Evolutionary conservation across 2,113 vertebrate genomes (phyloP), one percentile per base, ranked within the genome.

Genomic region (Eublepharis macularius): DNA sequence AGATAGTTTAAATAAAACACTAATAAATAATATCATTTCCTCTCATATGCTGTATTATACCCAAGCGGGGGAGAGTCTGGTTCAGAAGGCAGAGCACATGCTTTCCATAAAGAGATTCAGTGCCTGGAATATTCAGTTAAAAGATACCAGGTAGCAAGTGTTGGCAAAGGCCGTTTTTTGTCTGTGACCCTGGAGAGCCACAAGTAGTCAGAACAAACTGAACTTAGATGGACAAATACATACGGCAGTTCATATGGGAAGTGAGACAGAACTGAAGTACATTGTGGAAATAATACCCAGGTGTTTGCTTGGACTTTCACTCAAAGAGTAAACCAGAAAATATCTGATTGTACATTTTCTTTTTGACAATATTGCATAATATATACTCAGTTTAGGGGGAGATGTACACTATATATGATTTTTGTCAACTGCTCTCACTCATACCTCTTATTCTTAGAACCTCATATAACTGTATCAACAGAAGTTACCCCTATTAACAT

Each of bases 311-410:
- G 29, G 16, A 74, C 21, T 72, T 69, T 60, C 49, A 43, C 39
- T 73, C 47, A 63, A 72, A 63, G 83, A 81, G 41, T 84, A 14
- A 86, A 75, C 81, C 8, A 86, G 36, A 90, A 86, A 84, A 89
- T 10, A 85, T 51, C 13, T 57, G 60, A 70, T 36, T 79, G 47
- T 60, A 43, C 76, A 63, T 29, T 17, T 36, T 51, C n/a, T 66
- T 70, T 49, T n/a, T 74, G 26, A 63, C 60, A 43, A 21, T 34
- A 60, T 26, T 29, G 60, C 21, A 17, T 76, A n/a, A 51, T 76
- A 51, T 51, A 73, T 43, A 45, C 2, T 60, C 34, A 39, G 14
- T 54, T 45, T 69, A 72, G 43, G 65, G 26, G 78, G 49, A 72
- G 32, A 4, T 63, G 69, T 21, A 70, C 47, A 60, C 43, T 72